Conservation (phyloP, 1,140 invertebrate species). For the Drosophila sechellia region DNA sequence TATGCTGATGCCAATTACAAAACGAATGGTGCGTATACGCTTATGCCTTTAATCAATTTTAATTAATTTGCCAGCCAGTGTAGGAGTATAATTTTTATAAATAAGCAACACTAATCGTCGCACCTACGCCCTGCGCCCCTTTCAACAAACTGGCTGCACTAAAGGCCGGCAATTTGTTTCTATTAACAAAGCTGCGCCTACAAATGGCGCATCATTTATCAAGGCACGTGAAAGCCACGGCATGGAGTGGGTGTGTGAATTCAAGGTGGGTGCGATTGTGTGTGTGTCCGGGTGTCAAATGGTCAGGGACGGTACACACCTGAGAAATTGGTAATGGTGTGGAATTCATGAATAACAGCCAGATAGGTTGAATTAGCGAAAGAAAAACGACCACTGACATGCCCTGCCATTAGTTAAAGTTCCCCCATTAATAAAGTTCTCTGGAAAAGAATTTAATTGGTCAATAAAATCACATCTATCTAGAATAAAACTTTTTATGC, state of each 20-base stretch:
- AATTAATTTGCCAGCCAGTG: constrained; percentile 67
- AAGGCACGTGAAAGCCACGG: constrained; percentile 50
- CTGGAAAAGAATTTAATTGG: background rate
- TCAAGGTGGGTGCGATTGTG: constrained; percentile 7
- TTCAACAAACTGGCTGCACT: constrained; percentile 8
- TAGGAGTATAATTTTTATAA: constrained; percentile 71
- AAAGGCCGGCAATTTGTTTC: constrained; percentile 76
- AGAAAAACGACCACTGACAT: constrained; percentile 19
- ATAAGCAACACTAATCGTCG: constrained; percentile 76
- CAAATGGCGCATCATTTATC: constrained; percentile 78
- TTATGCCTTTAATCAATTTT: constrained; percentile 67
- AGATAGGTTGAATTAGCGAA: constrained; percentile 12
- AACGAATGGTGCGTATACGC: constrained; percentile 9
- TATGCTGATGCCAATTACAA: background rate
- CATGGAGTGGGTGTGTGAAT: constrained; percentile 16
- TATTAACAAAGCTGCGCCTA: constrained; percentile 80
- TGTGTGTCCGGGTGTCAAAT: constrained; percentile 30
- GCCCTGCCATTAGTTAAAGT: constrained; percentile 26
- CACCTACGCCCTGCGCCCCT: constrained; percentile 13
- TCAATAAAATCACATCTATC: background rate
- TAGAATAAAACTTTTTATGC: background rate
- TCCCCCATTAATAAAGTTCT: background rate
- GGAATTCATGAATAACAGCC: constrained; percentile 43
- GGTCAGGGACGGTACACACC: constrained; percentile 55
- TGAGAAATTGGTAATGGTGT: constrained; percentile 72